Base-by-base conservation (phyloP, 2,113 vertebrate species). In the Xyrauchen texanus region DNA sequence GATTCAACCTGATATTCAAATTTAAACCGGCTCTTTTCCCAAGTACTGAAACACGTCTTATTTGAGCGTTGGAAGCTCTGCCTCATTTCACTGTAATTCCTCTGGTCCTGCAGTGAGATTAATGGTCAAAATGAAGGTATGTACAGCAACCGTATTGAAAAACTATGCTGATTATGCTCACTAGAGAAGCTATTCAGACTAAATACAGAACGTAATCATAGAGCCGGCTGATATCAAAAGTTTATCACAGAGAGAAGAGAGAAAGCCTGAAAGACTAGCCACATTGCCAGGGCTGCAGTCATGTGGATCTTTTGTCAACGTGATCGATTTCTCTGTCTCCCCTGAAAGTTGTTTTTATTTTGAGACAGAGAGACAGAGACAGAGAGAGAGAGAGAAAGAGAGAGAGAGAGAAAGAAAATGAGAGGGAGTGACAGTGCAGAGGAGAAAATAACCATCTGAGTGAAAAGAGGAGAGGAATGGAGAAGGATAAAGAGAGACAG, bases 251-350 rank as follows among this genome's bases (percentile, higher is more conserved):
- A 58, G 74, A 68, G 21, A 83, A 73, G 66, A 47, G 77, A 72
- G 61, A 60, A 68, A 34, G 70, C 65, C 64, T 83, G 77, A 80
- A 80, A 77, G 81, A 77, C 61, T 57, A 65, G 64, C 49, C 60
- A 77, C 68, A 53, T 73, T 63, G 65, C 49, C 79, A 74, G 74
- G 53, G 77, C 69, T 68, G 63, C 77, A 72, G 73, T 49, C 78
- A 75, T 81, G 74, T 42, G 64, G 69, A 80, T 81, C 68, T 77
- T 80, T 85, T 82, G 80, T 82, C 83, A 85, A 77, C 77, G 69
- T 85, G 80, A 85, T 85, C 80, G 81, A 82, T 85, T 82, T 68
- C 66, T 73, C 67, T 80, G 62, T 84, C 74, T 77, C 55, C 78
- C 74, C 57, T 78, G 74, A 84, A 84, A 80, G 78, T 77, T 85